Evolutionary conservation across 2,888 invertebrate species (phyloP), one percentile per base, ranked within the genome.

Genomic region (Biston betularia): DNA sequence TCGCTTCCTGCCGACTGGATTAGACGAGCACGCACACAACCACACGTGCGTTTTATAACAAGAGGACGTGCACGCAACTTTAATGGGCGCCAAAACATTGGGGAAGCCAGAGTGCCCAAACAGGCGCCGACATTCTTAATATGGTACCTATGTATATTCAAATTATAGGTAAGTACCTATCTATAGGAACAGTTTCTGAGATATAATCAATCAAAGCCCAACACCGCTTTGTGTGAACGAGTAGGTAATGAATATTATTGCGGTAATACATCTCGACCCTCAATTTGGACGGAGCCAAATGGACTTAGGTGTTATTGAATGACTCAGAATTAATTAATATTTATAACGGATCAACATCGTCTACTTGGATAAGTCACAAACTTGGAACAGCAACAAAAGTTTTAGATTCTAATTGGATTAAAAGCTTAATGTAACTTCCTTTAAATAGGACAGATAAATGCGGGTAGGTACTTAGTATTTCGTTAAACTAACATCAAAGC

Each of bases 1-100:
- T 90, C 85, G 87, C 85, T 91, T 92, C 92, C 93, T 92, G 91
- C 81, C 81, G 84, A 83, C 84, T 88, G 86, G 86, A 69, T 68
- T 69, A 71, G 85, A 83, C 76, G 76, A 79, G 78, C 81, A 84
- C 89, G 85, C 85, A 82, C 83, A 79, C 80, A 70, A 11, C 38
- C 70, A 14, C 70, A 65, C 70, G 68, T 68, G 63, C 63, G 49
- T 59, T 54, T 63, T 63, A 55, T 63, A 63, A 58, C 59, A 55
- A 68, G 54, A 64, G 50, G 40, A 60, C 52, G 63, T 69, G 66
- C 66, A 63, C 71, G 73, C 56, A 72, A 65, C 62, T 69, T 64
- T 65, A 69, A 62, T 69, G 61, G 70, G 69, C 68, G 63, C 67
- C 67, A 60, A 70, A 70, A 69, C 59, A 59, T 59, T 63, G 40